Percentiles rank a stretch among this genome's conserved stretches.
Evolutionary conservation across 2,888 invertebrate species (phyloP).

Genomic region (Bedellia somnulentella): DNA sequence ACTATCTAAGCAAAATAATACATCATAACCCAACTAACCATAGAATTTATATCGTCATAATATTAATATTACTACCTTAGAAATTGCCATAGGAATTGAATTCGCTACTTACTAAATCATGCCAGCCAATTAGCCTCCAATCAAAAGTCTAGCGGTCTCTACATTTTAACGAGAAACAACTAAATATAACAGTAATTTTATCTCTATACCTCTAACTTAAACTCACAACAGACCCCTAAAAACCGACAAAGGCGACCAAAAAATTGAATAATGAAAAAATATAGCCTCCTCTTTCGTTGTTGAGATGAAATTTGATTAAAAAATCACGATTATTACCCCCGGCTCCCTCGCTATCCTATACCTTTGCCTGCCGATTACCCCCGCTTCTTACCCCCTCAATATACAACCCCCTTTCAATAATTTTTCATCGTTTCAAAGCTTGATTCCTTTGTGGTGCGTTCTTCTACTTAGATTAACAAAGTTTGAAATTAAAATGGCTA

Average conservation of each 20-base stretch:
- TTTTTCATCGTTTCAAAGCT: constrained; percentile 57
- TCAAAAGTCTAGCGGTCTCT: too few species aligned
- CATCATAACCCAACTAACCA: too few species aligned
- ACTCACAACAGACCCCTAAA: too few species aligned
- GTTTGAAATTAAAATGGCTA: constrained; percentile 57
- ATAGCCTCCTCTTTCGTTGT: constrained; percentile 56
- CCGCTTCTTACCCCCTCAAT: constrained; percentile 23
- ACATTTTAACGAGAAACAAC: too few species aligned
- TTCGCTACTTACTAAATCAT: too few species aligned
- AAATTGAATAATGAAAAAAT: constrained; percentile 63
- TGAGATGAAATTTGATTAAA: constrained; percentile 63
- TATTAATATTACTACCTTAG: too few species aligned
- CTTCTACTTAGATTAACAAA: constrained; percentile 58
- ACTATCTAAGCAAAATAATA: too few species aligned
- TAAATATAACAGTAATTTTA: too few species aligned
- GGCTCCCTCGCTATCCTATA: constrained; percentile 27
- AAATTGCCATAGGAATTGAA: too few species aligned
- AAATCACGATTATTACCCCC: constrained; percentile 61
- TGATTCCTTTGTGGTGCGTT: constrained; percentile 43
- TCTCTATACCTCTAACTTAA: too few species aligned
- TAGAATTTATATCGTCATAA: too few species aligned
- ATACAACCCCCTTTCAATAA: constrained; percentile 53
- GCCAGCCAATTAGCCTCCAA: too few species aligned
- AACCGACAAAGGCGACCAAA: constrained; percentile 23
- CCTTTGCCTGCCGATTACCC: constrained; percentile 44